Base-by-base conservation (phyloP, 2,888 invertebrate genomes). In the Andrena trimmerana region DNA sequence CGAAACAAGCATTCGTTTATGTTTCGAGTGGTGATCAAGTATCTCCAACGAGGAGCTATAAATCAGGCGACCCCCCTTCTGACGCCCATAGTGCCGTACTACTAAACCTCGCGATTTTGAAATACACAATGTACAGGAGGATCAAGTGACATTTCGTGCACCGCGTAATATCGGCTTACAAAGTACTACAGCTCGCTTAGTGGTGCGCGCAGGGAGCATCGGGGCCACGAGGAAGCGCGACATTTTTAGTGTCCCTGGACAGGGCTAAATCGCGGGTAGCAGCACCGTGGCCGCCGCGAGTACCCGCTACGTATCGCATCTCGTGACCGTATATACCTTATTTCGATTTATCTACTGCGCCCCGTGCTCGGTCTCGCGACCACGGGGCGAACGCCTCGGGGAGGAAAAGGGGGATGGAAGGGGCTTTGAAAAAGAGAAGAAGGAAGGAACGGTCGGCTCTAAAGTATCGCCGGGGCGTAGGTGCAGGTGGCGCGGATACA, bases 291-390 rank as follows among this genome's bases (percentile, higher is more conserved):
- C 5, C 2, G 16, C 31, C 24, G 62, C 69, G 36, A 50, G 66
- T 24, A 13, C 48, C 20, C 63, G 68, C 59, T 57, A 74, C 63
- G 62, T 78, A 57, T 33, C 63, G 82, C 54, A 65, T 76, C 80
- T 62, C 76, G 76, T 65, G 72, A 70, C 63, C 76, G 66, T 73
- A 68, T 68, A 80, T 66, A 78, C 68, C 69, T 86, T 62, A 68
- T 81, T 74, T 73, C 85, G 86, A 88, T 88, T 88, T 88, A 88
- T 88, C 85, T 86, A 88, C 86, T 88, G 79, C 72, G 86, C 74
- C 60, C 73, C 75, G 67, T 71, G 52, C 70, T 79, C 68, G 78
- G 70, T 84, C 77, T 83, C 76, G 80, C 63, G 71, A n/a, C 36
- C 68, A 24, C 24, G 13, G 52, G 48, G 29, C 63, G 27, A 65